phyloP scores from a whole-genome alignment of 2,797 vertebrate genomes.

The Anisognathus igniventris region DNA sequence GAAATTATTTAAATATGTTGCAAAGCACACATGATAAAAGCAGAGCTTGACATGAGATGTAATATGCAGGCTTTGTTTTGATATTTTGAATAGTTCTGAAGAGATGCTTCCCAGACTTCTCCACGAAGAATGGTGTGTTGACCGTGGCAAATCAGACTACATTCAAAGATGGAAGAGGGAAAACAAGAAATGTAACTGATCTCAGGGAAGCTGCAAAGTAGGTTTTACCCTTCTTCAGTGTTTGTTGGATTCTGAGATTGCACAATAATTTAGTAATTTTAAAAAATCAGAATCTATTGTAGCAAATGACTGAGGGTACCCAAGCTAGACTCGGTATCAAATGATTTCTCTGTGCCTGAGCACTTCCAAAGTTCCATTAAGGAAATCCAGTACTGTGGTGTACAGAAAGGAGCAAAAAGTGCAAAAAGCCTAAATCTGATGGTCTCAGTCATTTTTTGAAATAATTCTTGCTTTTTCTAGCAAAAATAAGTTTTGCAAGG shows the following conservation, averaged over 20 bases:
- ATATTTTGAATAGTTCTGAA: conserved; percentile 83
- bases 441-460: background rate
- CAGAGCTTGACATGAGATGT: background rate
- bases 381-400: background rate
- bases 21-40: background rate
- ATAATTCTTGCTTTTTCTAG: background rate
- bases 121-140: conserved; percentile 84
- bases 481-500: background rate
- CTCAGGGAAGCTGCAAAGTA: conserved; percentile 91
- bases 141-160: conserved; percentile 84
- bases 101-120: conserved; percentile 95
- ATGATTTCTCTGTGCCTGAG: background rate
- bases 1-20: background rate
- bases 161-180: conserved; percentile 86
- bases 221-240: conserved; percentile 46
- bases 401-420: background rate
- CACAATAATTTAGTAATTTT: background rate
- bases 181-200: conserved; percentile 81
- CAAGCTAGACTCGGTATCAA: background rate
- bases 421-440: background rate
- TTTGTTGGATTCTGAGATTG: background rate
- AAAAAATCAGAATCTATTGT: background rate
- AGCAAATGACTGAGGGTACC: background rate
- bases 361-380: background rate
- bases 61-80: conserved; percentile 10